Percentiles rank a stretch among this genome's conserved stretches.
phyloP scores from a whole-genome alignment of 2,888 invertebrate species.

The Carabus problematicus region DNA sequence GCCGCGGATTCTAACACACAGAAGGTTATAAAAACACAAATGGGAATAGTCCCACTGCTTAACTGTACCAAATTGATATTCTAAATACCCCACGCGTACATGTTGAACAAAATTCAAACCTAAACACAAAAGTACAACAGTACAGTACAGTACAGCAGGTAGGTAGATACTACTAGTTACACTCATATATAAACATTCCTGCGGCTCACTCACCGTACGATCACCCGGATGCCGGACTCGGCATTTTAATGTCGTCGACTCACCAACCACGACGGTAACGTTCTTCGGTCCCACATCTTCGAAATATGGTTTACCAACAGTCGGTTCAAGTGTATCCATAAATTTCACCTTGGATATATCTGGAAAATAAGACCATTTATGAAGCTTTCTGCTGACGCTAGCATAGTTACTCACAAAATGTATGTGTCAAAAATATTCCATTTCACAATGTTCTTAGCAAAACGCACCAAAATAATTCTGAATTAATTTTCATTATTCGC shows the following conservation, averaged over 20 bases:
- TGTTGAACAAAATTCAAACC: too few relatives aligned
- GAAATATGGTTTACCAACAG: constrained; percentile 77
- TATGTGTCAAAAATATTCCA: too few relatives aligned
- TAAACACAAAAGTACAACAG: too few relatives aligned
- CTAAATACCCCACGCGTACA: background rate
- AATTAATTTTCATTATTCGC: too few relatives aligned
- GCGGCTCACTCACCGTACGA: constrained; percentile 73
- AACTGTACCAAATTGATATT: too few relatives aligned
- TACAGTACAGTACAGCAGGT: too few relatives aligned
- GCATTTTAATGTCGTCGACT: constrained; percentile 80
- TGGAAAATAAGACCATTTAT: too few relatives aligned
- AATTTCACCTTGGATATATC: constrained; percentile 45
- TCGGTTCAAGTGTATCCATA: constrained; percentile 49
- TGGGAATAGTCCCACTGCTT: constrained; percentile 2
- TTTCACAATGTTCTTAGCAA: too few relatives aligned
- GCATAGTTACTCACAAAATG: too few relatives aligned
- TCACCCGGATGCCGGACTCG: constrained; percentile 87
- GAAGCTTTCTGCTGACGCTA: too few relatives aligned
- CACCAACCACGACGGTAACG: constrained; percentile 84
- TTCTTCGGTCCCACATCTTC: constrained; percentile 85
- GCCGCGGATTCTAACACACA: constrained; percentile 22
- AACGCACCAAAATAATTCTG: too few relatives aligned
- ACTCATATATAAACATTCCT: background rate
- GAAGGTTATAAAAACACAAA: constrained; percentile 28
- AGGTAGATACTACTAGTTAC: too few relatives aligned